phyloP scores from a whole-genome alignment of 2,888 invertebrate genomes.

The Linnaemya vulpina region DNA sequence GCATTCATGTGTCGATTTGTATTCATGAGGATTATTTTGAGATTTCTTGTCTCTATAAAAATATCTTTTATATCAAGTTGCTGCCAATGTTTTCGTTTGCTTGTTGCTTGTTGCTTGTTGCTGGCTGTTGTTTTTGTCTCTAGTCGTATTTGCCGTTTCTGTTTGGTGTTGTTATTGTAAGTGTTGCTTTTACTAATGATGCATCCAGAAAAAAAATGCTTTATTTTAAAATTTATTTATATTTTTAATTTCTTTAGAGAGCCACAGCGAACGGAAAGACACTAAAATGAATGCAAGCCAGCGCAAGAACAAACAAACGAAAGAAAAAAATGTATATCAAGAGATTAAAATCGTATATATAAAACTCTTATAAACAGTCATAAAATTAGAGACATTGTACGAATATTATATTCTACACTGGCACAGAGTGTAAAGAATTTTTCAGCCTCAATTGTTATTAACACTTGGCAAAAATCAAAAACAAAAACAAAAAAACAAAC shows the following conservation, averaged over 20 bases:
- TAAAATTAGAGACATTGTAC: constrained; percentile 71
- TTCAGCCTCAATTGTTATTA: constrained; percentile 74
- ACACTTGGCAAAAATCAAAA: constrained; percentile 65
- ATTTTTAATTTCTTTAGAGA: constrained; percentile 73
- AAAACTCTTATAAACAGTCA: constrained; percentile 69
- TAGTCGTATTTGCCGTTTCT: constrained; percentile 25
- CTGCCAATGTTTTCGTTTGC: constrained; percentile 54
- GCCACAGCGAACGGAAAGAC: constrained; percentile 49
- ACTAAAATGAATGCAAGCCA: constrained; percentile 43
- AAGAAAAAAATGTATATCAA: constrained; percentile 66
- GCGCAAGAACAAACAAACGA: constrained; percentile 29
- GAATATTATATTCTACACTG: constrained; percentile 64
- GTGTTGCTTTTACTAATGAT: constrained; percentile 82
- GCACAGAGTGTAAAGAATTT: constrained; percentile 74
- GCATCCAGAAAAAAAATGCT: constrained; percentile 82
- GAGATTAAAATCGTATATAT: constrained; percentile 71
- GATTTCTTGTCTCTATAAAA: constrained; percentile 61
- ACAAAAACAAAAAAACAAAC: constrained; percentile 1
- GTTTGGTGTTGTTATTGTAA: constrained; percentile 75
- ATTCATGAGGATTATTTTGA: constrained; percentile 64
- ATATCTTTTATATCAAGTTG: constrained; percentile 58
- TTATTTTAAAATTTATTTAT: constrained; percentile 76
- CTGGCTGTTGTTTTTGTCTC: constrained; percentile 9
- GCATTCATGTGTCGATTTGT: constrained; percentile 69
- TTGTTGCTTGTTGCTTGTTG: not conserved